A percentile compares a stretch with the other conserved stretches of the same genome.
Evolutionary conservation across 2,113 vertebrate species (phyloP).

Genomic region (Thalassarche chlororhynchos): DNA sequence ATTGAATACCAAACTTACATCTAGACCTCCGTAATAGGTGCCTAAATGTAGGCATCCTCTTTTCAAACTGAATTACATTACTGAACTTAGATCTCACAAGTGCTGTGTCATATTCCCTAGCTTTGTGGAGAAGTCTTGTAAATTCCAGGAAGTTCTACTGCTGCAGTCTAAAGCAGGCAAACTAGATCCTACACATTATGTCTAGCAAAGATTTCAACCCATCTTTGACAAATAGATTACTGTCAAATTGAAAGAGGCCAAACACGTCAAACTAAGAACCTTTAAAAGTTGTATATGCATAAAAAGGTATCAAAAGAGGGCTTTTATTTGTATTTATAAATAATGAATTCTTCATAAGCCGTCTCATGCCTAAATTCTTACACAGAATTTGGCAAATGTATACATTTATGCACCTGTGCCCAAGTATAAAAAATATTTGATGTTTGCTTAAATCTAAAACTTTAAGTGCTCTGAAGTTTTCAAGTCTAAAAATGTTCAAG

Average conservation of each 20-base stretch:
- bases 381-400: neutral
- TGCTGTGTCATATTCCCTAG: neutral
- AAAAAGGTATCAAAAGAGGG: neutral
- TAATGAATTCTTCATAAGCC: neutral
- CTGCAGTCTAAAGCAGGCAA: neutral
- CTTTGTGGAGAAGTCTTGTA: neutral
- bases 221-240: neutral
- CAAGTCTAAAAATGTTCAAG: neutral
- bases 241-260: neutral
- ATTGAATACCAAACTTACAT: neutral
- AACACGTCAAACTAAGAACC: neutral
- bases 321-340: neutral
- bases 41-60: neutral
- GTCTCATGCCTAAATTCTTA: neutral
- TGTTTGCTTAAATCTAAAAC: neutral
- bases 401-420: neutral
- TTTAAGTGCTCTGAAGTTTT: neutral
- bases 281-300: neutral
- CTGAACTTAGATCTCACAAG: neutral
- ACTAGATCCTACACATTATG: neutral
- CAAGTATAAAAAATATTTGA: neutral
- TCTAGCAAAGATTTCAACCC: neutral
- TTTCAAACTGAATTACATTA: neutral
- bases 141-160: neutral
- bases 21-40: neutral